Conservation (phyloP, 2,888 invertebrate species). For the Stenchaetothrips biformis region DNA sequence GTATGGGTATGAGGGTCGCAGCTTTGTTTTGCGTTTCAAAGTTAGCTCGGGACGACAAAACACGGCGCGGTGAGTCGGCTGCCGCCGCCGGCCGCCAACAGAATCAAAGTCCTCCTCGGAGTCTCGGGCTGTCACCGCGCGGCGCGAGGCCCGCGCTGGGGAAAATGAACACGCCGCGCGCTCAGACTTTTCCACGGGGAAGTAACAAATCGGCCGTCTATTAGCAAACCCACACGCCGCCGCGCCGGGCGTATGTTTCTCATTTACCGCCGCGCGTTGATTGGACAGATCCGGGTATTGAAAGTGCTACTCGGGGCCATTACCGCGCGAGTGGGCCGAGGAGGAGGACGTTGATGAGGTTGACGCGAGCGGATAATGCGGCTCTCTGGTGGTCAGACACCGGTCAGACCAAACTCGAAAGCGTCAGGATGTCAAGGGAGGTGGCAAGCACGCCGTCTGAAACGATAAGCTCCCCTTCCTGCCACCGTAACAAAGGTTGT, state of each 20-base stretch:
- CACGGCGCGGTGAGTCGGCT: neutral
- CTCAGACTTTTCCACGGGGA: neutral
- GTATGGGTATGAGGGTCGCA: neutral
- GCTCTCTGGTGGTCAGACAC: too few relatives aligned
- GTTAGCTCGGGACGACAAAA: neutral
- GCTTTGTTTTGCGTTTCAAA: constrained; percentile 18
- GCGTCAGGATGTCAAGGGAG: too few relatives aligned
- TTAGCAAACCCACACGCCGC: neutral
- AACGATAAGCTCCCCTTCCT: too few relatives aligned
- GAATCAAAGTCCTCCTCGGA: too few relatives aligned
- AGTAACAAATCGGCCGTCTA: neutral
- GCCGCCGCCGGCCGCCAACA: neutral
- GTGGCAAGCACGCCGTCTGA: too few relatives aligned
- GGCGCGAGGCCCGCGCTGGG: neutral
- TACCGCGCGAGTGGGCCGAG: neutral
- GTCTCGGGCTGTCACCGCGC: too few relatives aligned
- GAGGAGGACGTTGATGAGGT: too few relatives aligned
- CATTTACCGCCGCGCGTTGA: constrained; percentile 1
- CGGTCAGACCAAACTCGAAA: too few relatives aligned
- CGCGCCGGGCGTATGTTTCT: neutral
- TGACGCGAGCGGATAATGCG: too few relatives aligned
- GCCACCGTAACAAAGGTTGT: too few relatives aligned
- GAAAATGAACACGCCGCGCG: neutral
- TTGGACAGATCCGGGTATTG: neutral
- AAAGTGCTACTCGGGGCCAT: neutral